phyloP scores from a whole-genome alignment of 2,888 invertebrate genomes.

The Acleris literana region DNA sequence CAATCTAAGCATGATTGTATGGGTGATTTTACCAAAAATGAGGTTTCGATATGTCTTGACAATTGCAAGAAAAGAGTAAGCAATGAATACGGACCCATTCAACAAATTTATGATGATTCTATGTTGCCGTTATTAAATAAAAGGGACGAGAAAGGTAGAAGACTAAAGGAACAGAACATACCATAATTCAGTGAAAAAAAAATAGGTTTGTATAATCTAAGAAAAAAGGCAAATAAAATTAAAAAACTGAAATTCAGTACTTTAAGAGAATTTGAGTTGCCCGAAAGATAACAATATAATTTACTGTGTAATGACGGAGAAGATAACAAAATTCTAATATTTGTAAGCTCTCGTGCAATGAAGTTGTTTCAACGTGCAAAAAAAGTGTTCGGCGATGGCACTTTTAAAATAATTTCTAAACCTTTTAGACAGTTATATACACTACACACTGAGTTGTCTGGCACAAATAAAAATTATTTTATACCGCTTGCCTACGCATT shows the following conservation, averaged over 20 bases:
- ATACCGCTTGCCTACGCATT: neutral
- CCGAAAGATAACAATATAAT: slow-evolving; percentile 9
- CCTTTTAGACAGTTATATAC: slow-evolving; percentile 10
- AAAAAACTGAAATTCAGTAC: slow-evolving; percentile 10
- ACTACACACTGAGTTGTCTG: too few relatives aligned
- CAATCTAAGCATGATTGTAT: neutral
- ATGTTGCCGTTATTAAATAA: slow-evolving; percentile 17
- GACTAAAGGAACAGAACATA: too few relatives aligned
- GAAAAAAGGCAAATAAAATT: too few relatives aligned
- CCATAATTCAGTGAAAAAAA: too few relatives aligned
- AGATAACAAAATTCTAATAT: slow-evolving; percentile 12
- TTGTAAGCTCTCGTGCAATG: slow-evolving; percentile 15
- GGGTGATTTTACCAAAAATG: slow-evolving; percentile 4
- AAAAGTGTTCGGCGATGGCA: slow-evolving; percentile 18
- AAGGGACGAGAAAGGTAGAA: slow-evolving; percentile 5
- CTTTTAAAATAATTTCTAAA: slow-evolving; percentile 19
- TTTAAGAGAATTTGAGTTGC: slow-evolving; percentile 16
- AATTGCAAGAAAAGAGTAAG: slow-evolving; percentile 14
- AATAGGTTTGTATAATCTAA: too few relatives aligned
- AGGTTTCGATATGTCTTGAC: neutral
- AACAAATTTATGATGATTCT: slow-evolving; percentile 16
- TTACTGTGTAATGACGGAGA: slow-evolving; percentile 8
- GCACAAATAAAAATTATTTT: too few relatives aligned
- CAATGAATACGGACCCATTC: slow-evolving; percentile 19
- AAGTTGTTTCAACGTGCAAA: slow-evolving; percentile 18